Base-by-base conservation (phyloP, 1,140 invertebrate genomes). In the Vanessa atalanta region DNA sequence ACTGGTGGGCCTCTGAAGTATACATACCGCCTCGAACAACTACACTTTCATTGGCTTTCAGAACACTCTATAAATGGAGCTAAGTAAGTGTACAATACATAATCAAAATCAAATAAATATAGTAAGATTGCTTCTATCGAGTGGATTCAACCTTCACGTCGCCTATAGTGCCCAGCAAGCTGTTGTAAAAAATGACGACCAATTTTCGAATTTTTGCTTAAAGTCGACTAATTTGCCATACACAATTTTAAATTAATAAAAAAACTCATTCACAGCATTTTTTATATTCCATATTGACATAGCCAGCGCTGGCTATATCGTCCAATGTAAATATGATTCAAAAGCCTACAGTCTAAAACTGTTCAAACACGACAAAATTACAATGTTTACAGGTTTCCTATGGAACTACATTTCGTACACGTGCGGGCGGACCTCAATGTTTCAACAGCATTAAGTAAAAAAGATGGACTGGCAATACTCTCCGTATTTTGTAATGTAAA, bases 351-450 rank as follows among this genome's bases (percentile, higher is more conserved):
- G 26, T 31, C 26, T 2, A 31, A 31, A 31, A 31, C 50, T 57
- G 20, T 60, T 23, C 13, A 26, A 0, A 13, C 3, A 26, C 23
- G 31, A 26, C 12, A 31, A 31, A 13, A 60, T 15, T 31, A 26
- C 15, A 3, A 23, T 23, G 16, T 57, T 70, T 20, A 5, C 79
- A 91, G 89, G 63, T 90, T 73, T 48, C 87, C 88, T 0, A 89
- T 93, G 85, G 91, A 93, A 70, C 84, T 92, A 13, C 91, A 93
- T 63, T 87, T 91, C 68, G 89, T 93, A 0, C 89, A 91, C 77
- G 83, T 89, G 0, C 73, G 86, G 7, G 55, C 81, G 0, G 88
- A 90, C 55, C 75, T 90, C 0, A 67, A 77, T 5, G 82, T 90
- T 0, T 57, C 71, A 3, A 81, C 85, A 15, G 91, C 91, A 1